Evolutionary conservation across 1,140 invertebrate species (phyloP).

Genomic region (Cyclargus thomasi): DNA sequence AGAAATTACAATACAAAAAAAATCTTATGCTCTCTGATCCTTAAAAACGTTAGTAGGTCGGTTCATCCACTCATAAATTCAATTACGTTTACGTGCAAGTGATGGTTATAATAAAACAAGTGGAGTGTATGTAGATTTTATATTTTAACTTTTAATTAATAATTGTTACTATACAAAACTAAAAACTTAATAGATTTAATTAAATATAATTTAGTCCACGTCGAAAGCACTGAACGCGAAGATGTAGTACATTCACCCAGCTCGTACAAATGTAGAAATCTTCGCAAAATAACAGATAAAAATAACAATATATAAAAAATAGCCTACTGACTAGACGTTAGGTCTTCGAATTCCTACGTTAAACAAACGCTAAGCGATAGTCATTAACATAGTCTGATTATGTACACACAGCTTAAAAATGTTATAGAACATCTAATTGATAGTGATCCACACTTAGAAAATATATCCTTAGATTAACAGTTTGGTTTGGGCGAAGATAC

Average conservation of each 20-base stretch:
- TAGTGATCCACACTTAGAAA: slow-evolving; percentile 52
- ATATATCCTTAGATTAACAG: slow-evolving; percentile 36
- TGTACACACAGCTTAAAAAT: slow-evolving; percentile 65
- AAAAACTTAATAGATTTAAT: slow-evolving; percentile 19
- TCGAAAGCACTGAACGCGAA: slow-evolving; percentile 32
- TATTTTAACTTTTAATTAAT: slow-evolving; percentile 68
- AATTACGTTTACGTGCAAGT: too few relatives aligned
- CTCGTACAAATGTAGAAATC: slow-evolving; percentile 63
- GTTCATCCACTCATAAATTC: too few relatives aligned
- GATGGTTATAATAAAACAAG: slow-evolving; percentile 35
- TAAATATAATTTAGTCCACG: slow-evolving; percentile 28
- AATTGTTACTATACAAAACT: slow-evolving; percentile 62
- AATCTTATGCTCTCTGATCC: too few relatives aligned
- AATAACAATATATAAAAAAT: slow-evolving; percentile 24
- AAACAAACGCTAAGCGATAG: slow-evolving; percentile 28
- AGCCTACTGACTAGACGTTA: slow-evolving; percentile 21
- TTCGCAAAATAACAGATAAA: slow-evolving; percentile 40
- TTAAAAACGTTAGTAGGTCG: too few relatives aligned
- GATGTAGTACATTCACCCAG: slow-evolving; percentile 66
- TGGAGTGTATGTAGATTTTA: slow-evolving; percentile 47
- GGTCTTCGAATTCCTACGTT: slow-evolving; percentile 19
- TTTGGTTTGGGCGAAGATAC: slow-evolving; percentile 47
- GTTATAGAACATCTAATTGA: slow-evolving; percentile 54
- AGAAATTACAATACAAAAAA: too few relatives aligned
- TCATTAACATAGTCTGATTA: slow-evolving; percentile 56